Base-by-base conservation (phyloP, 64 coral and sea anemone genomes). In the Montipora capricornis region DNA sequence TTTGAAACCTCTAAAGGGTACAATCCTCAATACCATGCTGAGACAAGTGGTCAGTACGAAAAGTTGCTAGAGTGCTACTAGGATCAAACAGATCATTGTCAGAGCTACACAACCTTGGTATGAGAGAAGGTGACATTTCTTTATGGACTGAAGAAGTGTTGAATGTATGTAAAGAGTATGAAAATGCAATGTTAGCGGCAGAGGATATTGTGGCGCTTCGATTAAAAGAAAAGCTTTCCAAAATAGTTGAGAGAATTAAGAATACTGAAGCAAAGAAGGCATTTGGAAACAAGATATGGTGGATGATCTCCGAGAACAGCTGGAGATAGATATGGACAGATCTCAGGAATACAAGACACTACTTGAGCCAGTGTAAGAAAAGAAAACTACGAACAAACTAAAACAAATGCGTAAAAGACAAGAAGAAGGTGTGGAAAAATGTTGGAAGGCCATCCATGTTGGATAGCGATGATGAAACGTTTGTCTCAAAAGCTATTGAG, bases 401-500 rank as follows among this genome's bases (percentile, higher is more conserved):
- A 77, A 77, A 44, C 15, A 77, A 48, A 77, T 77, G 75, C 75
- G 75, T 77, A 77, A 77, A 77, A 17, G 75, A 48, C 75, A 77
- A 20, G 47, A 77, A 77, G 75, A 48, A 77, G 75, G 75, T 77
- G 75, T 77, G 75, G 75, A 29, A 29, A 77, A 47, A 17, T 44
- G 13, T 61, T 44, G 83, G 83, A 29, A 16, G 9, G 61, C 60
- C 83, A 10, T n/a, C 9, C 8, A 70, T 15, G n/a, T 62, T 91
- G 46, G 90, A 91, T 80, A 60, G 67, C 12, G 64, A 55, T 51
- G 78, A 91, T 74, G 90, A 91, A 71, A 62, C 47, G 47, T 91
- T 91, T 64, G 60, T 64, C 60, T 64, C 80, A 47, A 92, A 92
- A 51, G 90, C 90, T 29, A 82, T 92, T 55, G 80, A 92, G 22